Conservation (phyloP, 2,113 vertebrate genomes). For the Lota lota region DNA sequence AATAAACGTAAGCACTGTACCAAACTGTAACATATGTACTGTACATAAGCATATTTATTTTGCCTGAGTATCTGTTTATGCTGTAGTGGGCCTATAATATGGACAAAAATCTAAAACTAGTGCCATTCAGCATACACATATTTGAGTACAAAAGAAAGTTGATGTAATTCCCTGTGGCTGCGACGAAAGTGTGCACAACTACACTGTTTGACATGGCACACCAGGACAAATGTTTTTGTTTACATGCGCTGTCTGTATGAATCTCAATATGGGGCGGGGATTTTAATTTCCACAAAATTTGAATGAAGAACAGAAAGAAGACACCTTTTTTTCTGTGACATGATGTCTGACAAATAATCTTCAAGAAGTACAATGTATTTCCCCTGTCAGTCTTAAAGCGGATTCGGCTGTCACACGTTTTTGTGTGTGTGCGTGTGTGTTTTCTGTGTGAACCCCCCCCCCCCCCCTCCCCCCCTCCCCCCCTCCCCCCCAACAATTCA, state of each 20-base stretch:
- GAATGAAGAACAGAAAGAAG: constrained; percentile 10
- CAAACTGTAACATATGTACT: too few relatives aligned
- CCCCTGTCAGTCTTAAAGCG: neutral
- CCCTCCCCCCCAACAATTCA: constrained; percentile 26
- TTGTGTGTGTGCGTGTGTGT: constrained; percentile 23
- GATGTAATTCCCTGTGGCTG: neutral
- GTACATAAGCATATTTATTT: too few relatives aligned
- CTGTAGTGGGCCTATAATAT: too few relatives aligned
- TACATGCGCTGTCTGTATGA: neutral
- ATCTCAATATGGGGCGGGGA: constrained; percentile 19
- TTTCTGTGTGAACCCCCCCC: constrained; percentile 25
- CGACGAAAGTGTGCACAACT: neutral
- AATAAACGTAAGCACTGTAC: too few relatives aligned
- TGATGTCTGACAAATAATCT: constrained; percentile 15
- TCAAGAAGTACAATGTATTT: constrained; percentile 12
- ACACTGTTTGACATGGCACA: too few relatives aligned
- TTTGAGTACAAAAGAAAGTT: neutral
- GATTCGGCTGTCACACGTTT: constrained; percentile 1
- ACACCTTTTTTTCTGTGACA: neutral
- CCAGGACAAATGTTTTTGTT: neutral
- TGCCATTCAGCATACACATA: too few relatives aligned
- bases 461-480: constrained; percentile 26
- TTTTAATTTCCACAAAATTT: constrained; percentile 12
- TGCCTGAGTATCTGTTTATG: too few relatives aligned
- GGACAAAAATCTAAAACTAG: too few relatives aligned